Base-by-base conservation (phyloP, 2,888 invertebrate genomes). In the Clostera curtula region DNA sequence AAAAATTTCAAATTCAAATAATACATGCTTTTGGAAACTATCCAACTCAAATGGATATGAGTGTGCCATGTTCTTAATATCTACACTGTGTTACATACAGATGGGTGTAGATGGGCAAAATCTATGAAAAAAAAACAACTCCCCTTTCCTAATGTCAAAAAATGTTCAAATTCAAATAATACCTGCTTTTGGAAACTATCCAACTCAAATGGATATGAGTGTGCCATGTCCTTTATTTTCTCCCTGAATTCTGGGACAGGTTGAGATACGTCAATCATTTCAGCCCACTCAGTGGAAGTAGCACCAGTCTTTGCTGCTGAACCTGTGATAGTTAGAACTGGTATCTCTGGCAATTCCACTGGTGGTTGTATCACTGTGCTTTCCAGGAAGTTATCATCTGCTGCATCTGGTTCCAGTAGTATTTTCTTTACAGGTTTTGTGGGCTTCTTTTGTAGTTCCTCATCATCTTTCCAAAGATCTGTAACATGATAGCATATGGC, bases 101-200 rank as follows among this genome's bases (percentile, higher is more conserved):
- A n/a, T n/a, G n/a, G n/a, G n/a, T n/a, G n/a, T n/a, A n/a, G n/a
- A n/a, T n/a, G n/a, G n/a, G n/a, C n/a, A n/a, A n/a, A n/a, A n/a
- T n/a, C n/a, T n/a, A n/a, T n/a, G n/a, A n/a, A n/a, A n/a, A n/a
- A n/a, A n/a, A n/a, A n/a, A n/a, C n/a, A n/a, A n/a, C n/a, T n/a
- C n/a, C n/a, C n/a, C n/a, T n/a, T n/a, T n/a, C n/a, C n/a, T n/a
- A n/a, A n/a, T n/a, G n/a, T n/a, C n/a, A n/a, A n/a, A n/a, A n/a
- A n/a, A n/a, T n/a, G n/a, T n/a, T n/a, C n/a, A n/a, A n/a, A n/a
- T n/a, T n/a, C n/a, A n/a, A n/a, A n/a, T n/a, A n/a, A n/a, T 56
- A 87, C 88, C 74, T 95, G 93, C 75, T 99, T 97, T 66, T 99
- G 99, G 65, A 99, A 99, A 12, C 89, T 93, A 71, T 99, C 99